These are phyloP conservation scores for Campoletis raptor DNA, from an alignment of 2,888 invertebrate species.

Conservation along the genomic window DNA sequence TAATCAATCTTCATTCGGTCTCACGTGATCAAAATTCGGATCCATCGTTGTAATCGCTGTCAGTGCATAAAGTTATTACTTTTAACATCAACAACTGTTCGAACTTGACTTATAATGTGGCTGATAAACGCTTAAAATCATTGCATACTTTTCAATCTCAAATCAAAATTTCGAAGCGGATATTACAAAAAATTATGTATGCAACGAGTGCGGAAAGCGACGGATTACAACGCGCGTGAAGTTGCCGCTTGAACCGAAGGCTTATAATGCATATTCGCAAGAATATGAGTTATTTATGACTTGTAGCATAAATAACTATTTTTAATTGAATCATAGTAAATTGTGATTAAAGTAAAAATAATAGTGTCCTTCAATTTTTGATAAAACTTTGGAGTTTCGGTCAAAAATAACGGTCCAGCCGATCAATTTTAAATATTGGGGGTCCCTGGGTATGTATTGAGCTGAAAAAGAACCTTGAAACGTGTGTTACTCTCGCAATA, in stretches of 20 bases:
- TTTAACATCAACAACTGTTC: slow-evolving; percentile 1
- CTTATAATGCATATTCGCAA: not conserved
- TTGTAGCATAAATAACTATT: too few species aligned
- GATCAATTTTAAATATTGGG: not conserved
- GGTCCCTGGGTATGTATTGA: not conserved
- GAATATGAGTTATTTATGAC: too few species aligned
- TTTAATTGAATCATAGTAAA: too few species aligned
- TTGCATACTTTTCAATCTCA: not conserved
- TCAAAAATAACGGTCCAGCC: not conserved
- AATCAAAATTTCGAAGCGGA: not conserved
- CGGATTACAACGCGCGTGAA: not conserved
- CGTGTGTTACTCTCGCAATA: too few species aligned
- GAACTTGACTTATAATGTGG: not conserved
- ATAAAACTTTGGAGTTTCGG: too few species aligned
- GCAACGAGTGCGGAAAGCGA: not conserved
- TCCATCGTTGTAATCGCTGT: not conserved
- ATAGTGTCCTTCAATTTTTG: too few species aligned
- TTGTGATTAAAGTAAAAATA: too few species aligned
- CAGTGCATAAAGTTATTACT: not conserved
- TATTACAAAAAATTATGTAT: not conserved
- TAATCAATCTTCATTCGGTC: not conserved
- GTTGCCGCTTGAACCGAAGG: not conserved
- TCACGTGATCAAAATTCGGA: not conserved
- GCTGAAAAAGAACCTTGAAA: too few species aligned
- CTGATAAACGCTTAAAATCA: not conserved